Evolutionary conservation across 2,888 invertebrate genomes (phyloP).

Genomic region (Anoplius nigerrimus): DNA sequence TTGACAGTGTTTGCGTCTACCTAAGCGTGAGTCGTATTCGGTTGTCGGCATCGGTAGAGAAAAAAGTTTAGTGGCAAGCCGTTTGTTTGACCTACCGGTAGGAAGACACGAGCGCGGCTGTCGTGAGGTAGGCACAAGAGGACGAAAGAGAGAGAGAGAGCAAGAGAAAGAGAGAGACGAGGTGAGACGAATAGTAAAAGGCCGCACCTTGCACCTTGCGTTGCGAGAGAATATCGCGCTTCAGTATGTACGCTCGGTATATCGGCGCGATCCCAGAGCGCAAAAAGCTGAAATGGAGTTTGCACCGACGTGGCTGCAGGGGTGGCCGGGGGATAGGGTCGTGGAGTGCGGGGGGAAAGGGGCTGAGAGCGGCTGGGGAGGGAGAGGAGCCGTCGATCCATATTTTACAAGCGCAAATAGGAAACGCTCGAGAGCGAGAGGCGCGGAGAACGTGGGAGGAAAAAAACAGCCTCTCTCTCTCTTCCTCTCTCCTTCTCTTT

Average conservation of each 20-base stretch:
- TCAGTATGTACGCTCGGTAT: slow-evolving; percentile 16
- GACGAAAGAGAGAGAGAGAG: not conserved
- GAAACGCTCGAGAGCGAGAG: slow-evolving; percentile 14
- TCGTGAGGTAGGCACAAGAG: too few species aligned
- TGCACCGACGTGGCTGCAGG: slow-evolving; percentile 36
- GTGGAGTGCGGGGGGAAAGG: slow-evolving; percentile 14
- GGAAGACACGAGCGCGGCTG: too few species aligned
- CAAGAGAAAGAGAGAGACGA: not conserved
- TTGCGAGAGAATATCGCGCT: slow-evolving; percentile 10
- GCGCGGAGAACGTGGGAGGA: slow-evolving; percentile 25
- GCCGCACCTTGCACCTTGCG: slow-evolving; percentile 9
- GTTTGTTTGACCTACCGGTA: too few species aligned
- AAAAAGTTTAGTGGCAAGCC: too few species aligned
- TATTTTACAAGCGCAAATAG: slow-evolving; percentile 30
- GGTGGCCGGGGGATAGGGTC: slow-evolving; percentile 40
- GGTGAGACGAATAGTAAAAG: too few species aligned
- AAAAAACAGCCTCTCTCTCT: slow-evolving; percentile 19
- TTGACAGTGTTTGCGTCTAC: too few species aligned
- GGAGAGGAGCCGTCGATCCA: slow-evolving; percentile 1
- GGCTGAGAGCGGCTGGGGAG: not conserved
- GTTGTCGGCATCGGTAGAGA: too few species aligned
- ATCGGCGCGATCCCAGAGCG: slow-evolving; percentile 33
- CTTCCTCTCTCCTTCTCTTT: slow-evolving; percentile 4
- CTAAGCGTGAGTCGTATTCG: too few species aligned
- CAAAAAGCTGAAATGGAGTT: slow-evolving; percentile 51